Base-by-base conservation (phyloP, 2,797 vertebrate species). In the Prionace glauca region DNA sequence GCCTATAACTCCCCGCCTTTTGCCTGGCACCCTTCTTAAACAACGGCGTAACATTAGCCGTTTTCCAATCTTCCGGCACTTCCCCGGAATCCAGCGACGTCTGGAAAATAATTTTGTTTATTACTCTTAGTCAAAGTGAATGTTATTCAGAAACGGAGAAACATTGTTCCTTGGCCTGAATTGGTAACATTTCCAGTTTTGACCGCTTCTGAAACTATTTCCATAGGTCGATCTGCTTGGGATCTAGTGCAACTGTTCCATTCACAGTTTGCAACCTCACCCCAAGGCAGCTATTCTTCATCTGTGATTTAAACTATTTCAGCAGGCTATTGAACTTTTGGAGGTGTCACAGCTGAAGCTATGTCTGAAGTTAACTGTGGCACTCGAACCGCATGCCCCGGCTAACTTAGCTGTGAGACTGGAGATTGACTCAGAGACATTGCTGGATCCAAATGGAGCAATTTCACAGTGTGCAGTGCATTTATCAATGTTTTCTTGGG, bases 181-280 rank as follows among this genome's bases (percentile, higher is more conserved):
- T 36, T 91, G 88, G 88, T 36, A 67, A 67, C 0, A 20, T 92
- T 18, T 92, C 88, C 56, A 67, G 32, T 67, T 65, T 91, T 18
- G 32, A n/a, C 88, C 60, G 36, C n/a, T 92, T 92, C n/a, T n/a
- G 32, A 91, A 91, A 91, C 32, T 90, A 67, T 69, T 41, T 67
- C 32, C 36, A 8, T 67, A 8, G 9, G 7, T n/a, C 1, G 20
- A 67, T 14, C 16, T 90, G 29, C 60, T 32, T 5, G 14, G 87
- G 5, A 4, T 88, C 26, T 10, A 60, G 50, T 88, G 29, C 50
- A 32, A 92, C 4, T n/a, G 14, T 67, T 67, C 87, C 18, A 24
- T 18, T 60, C 62, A 60, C 18, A 36, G 24, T 92, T 62, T 92
- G 60, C n/a, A n/a, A 41, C 36, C n/a, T 92, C 62, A 22, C n/a